Conservation (phyloP, 1,140 invertebrate species). For the Cecropterus lyciades region DNA sequence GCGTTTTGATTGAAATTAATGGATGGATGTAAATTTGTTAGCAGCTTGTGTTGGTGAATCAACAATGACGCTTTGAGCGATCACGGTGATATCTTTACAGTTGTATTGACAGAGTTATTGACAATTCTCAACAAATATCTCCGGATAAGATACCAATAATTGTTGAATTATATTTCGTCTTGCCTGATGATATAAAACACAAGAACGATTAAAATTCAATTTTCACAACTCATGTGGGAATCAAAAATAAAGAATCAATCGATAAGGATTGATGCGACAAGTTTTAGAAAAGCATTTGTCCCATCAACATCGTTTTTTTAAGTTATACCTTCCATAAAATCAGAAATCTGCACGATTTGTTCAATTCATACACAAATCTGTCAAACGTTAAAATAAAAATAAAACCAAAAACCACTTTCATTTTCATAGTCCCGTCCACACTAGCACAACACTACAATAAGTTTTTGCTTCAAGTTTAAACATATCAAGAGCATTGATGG, state of each 20-base stretch:
- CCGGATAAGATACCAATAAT: background rate
- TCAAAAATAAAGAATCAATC: no score
- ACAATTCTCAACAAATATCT: constrained; percentile 2
- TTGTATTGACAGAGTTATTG: constrained; percentile 14
- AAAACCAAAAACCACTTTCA: constrained; percentile 1
- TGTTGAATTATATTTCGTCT: no score
- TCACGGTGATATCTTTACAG: constrained; percentile 11
- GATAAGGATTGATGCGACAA: no score
- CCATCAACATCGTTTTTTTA: no score
- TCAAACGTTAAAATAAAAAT: constrained; percentile 10
- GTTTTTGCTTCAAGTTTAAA: constrained; percentile 58
- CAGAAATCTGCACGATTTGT: no score
- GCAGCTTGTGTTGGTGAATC: background rate
- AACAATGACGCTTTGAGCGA: background rate
- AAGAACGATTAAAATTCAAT: no score
- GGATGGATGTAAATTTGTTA: constrained; percentile 25
- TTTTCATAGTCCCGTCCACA: constrained; percentile 40
- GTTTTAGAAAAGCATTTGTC: no score
- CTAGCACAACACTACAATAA: constrained; percentile 34
- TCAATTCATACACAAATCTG: no score
- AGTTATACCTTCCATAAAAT: no score
- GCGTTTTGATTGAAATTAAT: constrained; percentile 17
- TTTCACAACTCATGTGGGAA: no score
- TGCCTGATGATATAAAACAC: no score
- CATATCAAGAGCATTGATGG: constrained; percentile 63